Conservation (phyloP, 2,113 vertebrate species). For the Microtus ochrogaster region DNA sequence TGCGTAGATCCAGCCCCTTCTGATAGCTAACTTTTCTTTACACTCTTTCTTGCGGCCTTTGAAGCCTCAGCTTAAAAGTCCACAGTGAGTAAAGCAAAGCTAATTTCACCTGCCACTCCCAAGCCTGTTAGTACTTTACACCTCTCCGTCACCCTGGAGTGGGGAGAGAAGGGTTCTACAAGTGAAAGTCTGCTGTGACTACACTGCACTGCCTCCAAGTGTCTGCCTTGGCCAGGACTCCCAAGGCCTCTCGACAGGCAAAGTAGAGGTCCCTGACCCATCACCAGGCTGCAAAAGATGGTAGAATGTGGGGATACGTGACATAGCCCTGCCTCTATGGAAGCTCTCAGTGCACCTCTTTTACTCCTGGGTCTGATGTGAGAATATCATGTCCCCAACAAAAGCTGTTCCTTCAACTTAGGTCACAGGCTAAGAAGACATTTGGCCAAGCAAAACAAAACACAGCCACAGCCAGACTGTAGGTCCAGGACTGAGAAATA, state of each 20-base stretch:
- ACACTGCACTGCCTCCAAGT: background rate
- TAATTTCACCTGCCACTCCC: conserved; percentile 21
- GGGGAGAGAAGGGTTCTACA: background rate
- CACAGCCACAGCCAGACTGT: background rate
- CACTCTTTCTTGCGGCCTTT: background rate
- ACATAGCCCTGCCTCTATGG: background rate
- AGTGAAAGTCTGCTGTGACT: background rate
- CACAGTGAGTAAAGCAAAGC: conserved; percentile 11
- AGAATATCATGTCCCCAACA: conserved; percentile 23
- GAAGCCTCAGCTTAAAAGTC: conserved; percentile 17
- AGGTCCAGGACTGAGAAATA: conserved; percentile 45
- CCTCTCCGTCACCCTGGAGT: conserved; percentile 29
- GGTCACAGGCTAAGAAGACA: conserved; percentile 54
- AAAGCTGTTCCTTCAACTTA: background rate
- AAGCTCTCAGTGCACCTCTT: conserved; percentile 40
- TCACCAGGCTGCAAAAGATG: background rate
- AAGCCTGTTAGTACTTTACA: background rate
- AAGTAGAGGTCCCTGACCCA: conserved; percentile 6
- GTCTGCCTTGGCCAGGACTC: conserved; percentile 26
- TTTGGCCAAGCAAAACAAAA: conserved; percentile 37
- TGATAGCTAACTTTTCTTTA: conserved; percentile 43
- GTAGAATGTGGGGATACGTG: conserved; percentile 18
- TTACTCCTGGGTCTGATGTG: conserved; percentile 4
- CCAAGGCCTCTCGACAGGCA: background rate
- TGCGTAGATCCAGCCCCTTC: background rate